These are phyloP conservation scores for Caerostris darwini DNA, from an alignment of 1,140 invertebrate genomes.

Conservation along the genomic window DNA sequence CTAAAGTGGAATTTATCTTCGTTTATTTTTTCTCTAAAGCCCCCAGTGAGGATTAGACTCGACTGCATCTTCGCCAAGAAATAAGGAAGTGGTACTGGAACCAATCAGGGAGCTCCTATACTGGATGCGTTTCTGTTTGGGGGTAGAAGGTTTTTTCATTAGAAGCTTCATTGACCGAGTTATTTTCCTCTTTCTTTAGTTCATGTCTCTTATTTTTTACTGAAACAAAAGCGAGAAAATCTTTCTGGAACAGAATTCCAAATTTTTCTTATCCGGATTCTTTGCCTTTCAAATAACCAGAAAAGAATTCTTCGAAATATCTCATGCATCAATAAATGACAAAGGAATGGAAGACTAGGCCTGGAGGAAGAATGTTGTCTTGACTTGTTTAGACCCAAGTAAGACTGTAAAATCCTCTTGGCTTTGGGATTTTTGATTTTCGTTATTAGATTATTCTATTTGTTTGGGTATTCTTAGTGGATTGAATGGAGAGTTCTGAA, in stretches of 20 bases:
- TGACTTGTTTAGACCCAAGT: no score
- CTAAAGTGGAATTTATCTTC: slow-evolving; percentile 15
- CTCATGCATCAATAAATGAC: not conserved
- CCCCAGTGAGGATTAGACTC: not conserved
- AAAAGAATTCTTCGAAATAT: not conserved
- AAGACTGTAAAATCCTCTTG: no score
- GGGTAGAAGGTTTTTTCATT: not conserved
- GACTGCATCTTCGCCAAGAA: not conserved
- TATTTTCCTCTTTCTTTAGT: not conserved
- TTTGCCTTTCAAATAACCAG: not conserved
- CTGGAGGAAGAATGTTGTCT: not conserved
- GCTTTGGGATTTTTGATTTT: no score
- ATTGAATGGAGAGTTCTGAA: no score
- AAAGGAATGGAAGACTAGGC: not conserved
- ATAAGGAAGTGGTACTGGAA: not conserved
- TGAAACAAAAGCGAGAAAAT: not conserved
- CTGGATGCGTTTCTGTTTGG: not conserved
- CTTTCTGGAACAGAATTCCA: not conserved
- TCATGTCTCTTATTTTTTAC: not conserved
- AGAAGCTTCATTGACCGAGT: not conserved
- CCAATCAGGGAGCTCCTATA: slow-evolving; percentile 27
- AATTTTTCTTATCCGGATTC: not conserved
- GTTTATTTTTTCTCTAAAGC: not conserved
- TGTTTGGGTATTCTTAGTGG: no score
- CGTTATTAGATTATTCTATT: no score